phyloP scores from a whole-genome alignment of 2,113 vertebrate species.

The Megalops atlanticus region DNA sequence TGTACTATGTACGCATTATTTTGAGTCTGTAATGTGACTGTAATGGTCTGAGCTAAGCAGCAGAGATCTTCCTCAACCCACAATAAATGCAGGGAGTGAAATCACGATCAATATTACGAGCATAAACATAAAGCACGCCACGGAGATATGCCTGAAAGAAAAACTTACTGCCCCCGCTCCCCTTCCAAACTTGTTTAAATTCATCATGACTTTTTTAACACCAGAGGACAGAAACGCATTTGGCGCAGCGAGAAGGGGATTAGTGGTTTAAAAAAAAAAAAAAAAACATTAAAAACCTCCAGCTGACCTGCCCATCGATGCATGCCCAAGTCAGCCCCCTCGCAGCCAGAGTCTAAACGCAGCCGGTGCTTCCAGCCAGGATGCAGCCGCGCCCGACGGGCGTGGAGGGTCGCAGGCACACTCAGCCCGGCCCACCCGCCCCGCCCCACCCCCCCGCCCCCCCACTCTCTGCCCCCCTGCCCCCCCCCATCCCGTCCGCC shows the following conservation, averaged over 20 bases:
- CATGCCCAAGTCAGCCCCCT: background rate
- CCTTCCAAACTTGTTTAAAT: background rate
- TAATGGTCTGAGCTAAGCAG: too few species aligned
- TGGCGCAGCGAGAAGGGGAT: background rate
- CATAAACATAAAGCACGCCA: too few species aligned
- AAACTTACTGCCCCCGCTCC: too few species aligned
- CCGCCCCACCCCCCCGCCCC: background rate
- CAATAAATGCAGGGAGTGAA: too few species aligned
- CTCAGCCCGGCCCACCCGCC: background rate
- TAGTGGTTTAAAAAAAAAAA: background rate
- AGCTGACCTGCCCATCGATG: background rate
- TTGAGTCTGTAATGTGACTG: too few species aligned
- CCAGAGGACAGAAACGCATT: background rate
- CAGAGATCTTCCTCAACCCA: too few species aligned
- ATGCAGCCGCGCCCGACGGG: background rate
- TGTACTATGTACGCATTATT: background rate
- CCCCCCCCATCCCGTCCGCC: background rate
- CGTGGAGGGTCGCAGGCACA: background rate
- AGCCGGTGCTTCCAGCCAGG: background rate
- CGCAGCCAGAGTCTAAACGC: background rate
- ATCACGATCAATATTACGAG: background rate
- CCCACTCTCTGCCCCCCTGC: background rate
- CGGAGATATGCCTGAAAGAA: too few species aligned
- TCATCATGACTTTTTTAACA: background rate
- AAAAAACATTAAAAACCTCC: background rate